Conservation (phyloP, 2,113 vertebrate genomes). For the Pygoscelis adeliae region DNA sequence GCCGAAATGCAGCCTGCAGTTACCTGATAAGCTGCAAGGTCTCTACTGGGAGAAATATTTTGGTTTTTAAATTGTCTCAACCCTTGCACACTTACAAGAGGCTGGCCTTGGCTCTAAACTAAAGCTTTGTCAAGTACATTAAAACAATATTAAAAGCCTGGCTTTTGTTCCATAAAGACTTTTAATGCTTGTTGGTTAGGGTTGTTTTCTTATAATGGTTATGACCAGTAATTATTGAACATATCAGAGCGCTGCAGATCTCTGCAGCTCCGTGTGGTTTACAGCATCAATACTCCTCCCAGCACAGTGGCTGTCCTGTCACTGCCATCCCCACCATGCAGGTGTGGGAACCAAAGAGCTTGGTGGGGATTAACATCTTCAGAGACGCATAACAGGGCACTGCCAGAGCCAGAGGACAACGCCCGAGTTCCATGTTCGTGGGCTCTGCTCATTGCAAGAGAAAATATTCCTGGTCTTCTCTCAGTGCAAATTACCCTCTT, state of each 20-base stretch:
- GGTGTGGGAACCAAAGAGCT: neutral
- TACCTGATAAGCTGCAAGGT: slow-evolving; percentile 62
- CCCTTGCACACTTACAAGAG: neutral
- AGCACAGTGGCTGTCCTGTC: neutral
- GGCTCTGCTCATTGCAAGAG: neutral
- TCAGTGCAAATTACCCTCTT: neutral
- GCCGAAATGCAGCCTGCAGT: slow-evolving; percentile 25
- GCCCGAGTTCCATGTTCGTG: accelerated
- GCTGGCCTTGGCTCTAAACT: neutral
- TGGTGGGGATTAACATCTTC: neutral
- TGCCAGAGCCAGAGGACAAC: neutral
- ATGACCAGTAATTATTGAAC: neutral
- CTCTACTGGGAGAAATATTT: slow-evolving; percentile 58
- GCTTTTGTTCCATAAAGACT: slow-evolving; percentile 29
- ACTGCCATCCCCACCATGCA: neutral
- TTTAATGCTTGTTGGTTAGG: neutral
- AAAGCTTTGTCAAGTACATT: slow-evolving; percentile 35
- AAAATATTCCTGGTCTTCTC: neutral
- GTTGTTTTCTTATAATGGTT: neutral
- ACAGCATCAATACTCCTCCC: neutral
- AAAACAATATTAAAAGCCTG: slow-evolving; percentile 41
- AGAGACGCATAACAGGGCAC: neutral
- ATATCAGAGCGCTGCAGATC: neutral
- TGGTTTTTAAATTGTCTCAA: slow-evolving; percentile 49
- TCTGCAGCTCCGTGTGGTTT: neutral